Evolutionary conservation across 2,888 invertebrate species (phyloP), one percentile per base, ranked within the genome.

Genomic region (Cenopis cana): DNA sequence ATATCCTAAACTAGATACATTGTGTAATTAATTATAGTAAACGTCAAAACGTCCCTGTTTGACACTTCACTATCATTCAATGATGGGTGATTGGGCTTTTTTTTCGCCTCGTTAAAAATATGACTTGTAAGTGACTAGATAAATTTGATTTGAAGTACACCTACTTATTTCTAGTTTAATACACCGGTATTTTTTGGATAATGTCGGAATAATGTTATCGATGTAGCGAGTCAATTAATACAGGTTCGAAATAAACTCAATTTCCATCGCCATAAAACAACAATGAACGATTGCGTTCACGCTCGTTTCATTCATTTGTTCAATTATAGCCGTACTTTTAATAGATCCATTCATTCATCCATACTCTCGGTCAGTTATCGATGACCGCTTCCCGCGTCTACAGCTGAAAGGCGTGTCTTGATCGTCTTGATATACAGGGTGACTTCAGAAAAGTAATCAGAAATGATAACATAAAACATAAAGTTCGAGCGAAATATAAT

Each of bases 351-450:
- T 52, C 68, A 68, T 54, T 52, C 54, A 66, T 66, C 56, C 61
- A 69, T 69, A 64, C 56, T 49, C 52, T 64, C 62, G 68, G 60
- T 61, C 61, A 69, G 64, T 59, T 50, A 69, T 69, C 69, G 69
- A 69, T 69, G 65, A 66, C 66, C 60, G 50, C 38, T 29, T 18
- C 18, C 56, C 49, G 54, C 36, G 38, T 38, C 36, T 54, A 70
- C 57, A 70, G 59, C 59, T 66, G 38, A 59, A 64, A 59, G 66
- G 59, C 70, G 65, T 69, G 56, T 20, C 65, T 70, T 17, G 38
- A 59, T 18, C 33, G 50, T 10, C n/a, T 20, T 14, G 2, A 20
- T n/a, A 14, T 36, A 18, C 33, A 62, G 50, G 18, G 0, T 62
- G 29, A 50, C 50, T 50, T 33, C 9, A 2, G 3, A 41, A 14